These are phyloP conservation scores for Drosophila pullipes DNA, from an alignment of 2,888 invertebrate species.

Conservation along the genomic window DNA sequence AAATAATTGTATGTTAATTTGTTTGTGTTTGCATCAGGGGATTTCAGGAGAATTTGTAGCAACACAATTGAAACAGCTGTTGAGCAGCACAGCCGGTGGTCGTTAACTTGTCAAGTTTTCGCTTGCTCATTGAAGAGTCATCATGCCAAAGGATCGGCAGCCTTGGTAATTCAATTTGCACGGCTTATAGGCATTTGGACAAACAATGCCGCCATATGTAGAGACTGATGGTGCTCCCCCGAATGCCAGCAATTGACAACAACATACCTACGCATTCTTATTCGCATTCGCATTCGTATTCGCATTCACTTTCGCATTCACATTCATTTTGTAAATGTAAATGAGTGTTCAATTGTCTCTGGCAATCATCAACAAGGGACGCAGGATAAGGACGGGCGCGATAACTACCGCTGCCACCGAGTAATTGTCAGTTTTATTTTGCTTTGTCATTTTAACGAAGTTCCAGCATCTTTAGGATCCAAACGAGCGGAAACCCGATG, in stretches of 20 bases:
- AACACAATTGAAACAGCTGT: slow-evolving; percentile 36
- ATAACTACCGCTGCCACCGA: slow-evolving; percentile 26
- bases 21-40: slow-evolving; percentile 31
- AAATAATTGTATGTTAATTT: slow-evolving; percentile 46
- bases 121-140: slow-evolving; percentile 47
- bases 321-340: slow-evolving; percentile 60
- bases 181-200: slow-evolving; percentile 58
- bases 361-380: slow-evolving; percentile 34
- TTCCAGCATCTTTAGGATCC: slow-evolving; percentile 32
- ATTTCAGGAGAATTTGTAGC: slow-evolving; percentile 40
- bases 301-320: slow-evolving; percentile 19
- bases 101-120: slow-evolving; percentile 33
- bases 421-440: slow-evolving; percentile 70
- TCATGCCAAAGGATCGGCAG: slow-evolving; percentile 38
- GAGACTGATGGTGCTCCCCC: slow-evolving; percentile 17
- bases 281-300: neutral
- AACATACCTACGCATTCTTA: slow-evolving; percentile 35
- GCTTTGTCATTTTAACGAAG: slow-evolving; percentile 73
- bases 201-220: slow-evolving; percentile 52
- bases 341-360: slow-evolving; percentile 67
- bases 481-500: slow-evolving; percentile 62
- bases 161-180: slow-evolving; percentile 63
- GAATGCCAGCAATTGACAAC: slow-evolving; percentile 34
- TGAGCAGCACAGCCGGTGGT: slow-evolving; percentile 4
- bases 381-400: slow-evolving; percentile 2